phyloP scores from a whole-genome alignment of 1,140 invertebrate genomes.

The Microplitis demolitor region DNA sequence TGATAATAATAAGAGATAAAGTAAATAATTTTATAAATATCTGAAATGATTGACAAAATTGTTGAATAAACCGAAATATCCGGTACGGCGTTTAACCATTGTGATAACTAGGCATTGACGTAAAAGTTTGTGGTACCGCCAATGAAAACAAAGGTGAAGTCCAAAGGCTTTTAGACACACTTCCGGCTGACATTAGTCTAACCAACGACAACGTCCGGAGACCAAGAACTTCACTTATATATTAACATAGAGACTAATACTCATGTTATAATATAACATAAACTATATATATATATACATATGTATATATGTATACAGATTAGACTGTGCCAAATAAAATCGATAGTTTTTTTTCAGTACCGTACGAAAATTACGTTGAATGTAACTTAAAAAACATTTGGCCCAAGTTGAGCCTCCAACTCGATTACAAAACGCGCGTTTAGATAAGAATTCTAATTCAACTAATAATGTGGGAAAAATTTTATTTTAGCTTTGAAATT shows the following conservation, averaged over 20 bases:
- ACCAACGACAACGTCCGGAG: not conserved
- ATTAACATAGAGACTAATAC: not conserved
- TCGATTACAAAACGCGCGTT: too few relatives aligned
- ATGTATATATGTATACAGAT: too few relatives aligned
- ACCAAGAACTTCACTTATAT: not conserved
- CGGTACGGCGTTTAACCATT: not conserved
- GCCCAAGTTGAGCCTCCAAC: too few relatives aligned
- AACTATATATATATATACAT: too few relatives aligned
- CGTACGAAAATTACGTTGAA: too few relatives aligned
- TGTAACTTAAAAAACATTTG: too few relatives aligned
- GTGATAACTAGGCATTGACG: conserved; percentile 10
- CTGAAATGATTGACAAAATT: not conserved
- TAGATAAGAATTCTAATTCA: too few relatives aligned
- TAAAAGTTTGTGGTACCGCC: conserved; percentile 29
- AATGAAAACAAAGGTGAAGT: conserved; percentile 39
- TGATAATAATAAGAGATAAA: not conserved
- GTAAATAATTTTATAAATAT: not conserved
- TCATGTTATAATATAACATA: too few relatives aligned
- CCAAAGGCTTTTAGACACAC: conserved; percentile 19
- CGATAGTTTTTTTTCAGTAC: too few relatives aligned
- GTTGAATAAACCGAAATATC: not conserved
- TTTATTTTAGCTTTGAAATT: too few relatives aligned
- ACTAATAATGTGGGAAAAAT: too few relatives aligned
- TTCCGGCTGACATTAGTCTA: conserved; percentile 12
- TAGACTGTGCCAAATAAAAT: too few relatives aligned